Percentiles rank a stretch among this genome's conserved stretches.
Evolutionary conservation across 2,113 vertebrate species (phyloP).

Genomic region (Balaenoptera acutorostrata): DNA sequence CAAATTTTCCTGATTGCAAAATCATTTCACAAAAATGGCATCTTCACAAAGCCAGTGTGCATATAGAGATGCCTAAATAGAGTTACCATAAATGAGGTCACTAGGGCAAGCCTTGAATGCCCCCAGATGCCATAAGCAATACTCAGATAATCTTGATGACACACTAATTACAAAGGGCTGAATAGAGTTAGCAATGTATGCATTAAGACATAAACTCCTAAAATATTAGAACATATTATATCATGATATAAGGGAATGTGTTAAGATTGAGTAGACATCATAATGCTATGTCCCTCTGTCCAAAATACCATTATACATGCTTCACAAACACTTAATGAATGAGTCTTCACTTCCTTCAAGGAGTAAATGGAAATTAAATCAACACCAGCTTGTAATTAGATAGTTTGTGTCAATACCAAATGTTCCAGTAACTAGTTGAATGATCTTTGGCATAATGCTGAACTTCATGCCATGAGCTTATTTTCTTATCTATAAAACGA

Average conservation of each 20-base stretch:
- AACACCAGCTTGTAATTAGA: background rate
- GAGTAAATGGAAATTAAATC: background rate
- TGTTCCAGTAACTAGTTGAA: background rate
- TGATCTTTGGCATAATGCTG: background rate
- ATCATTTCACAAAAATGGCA: background rate
- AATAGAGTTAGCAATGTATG: background rate
- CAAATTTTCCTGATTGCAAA: background rate
- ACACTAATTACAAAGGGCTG: background rate
- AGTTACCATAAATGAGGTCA: background rate
- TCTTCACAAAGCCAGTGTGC: background rate
- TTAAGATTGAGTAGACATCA: background rate
- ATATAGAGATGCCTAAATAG: background rate
- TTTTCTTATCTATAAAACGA: background rate
- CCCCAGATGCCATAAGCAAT: background rate
- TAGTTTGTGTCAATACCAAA: background rate
- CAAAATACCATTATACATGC: background rate
- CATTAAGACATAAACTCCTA: background rate
- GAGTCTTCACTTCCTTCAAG: background rate
- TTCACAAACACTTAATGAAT: background rate
- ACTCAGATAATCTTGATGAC: background rate
- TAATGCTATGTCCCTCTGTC: background rate
- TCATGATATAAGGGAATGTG: background rate
- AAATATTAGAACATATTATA: background rate
- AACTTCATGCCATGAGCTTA: background rate
- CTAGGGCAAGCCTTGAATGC: background rate